phyloP scores from a whole-genome alignment of 2,113 vertebrate species.

The Benitochromis conjunctus region DNA sequence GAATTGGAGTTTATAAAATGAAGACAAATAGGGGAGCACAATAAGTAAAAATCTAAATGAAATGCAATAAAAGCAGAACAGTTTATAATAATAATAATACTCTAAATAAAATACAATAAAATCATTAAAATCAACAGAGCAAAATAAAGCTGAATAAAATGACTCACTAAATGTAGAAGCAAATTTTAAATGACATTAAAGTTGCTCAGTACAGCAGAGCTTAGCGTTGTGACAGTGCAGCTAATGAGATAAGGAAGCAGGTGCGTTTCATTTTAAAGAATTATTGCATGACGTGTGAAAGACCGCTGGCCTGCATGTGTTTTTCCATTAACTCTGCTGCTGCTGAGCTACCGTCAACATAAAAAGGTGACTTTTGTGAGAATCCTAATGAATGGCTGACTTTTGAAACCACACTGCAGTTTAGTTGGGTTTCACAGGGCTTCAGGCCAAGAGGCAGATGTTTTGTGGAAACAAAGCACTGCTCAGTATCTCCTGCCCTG shows the following conservation, averaged over 20 bases:
- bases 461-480: slow-evolving; percentile 61
- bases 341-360: not conserved
- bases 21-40: not conserved
- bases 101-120: not conserved
- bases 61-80: not conserved
- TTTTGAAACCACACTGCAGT: not conserved
- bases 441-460: slow-evolving; percentile 56
- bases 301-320: not conserved
- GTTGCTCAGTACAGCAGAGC: no score
- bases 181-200: no score
- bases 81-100: not conserved
- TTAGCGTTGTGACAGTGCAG: no score
- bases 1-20: not conserved
- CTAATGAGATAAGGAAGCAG: no score
- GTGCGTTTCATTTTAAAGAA: no score
- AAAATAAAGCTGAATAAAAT: not conserved
- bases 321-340: not conserved
- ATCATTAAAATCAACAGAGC: not conserved
- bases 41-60: not conserved
- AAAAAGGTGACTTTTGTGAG: not conserved
- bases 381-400: not conserved
- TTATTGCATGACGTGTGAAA: no score
- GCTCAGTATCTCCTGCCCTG: slow-evolving; percentile 43
- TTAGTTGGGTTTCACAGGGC: not conserved
- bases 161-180: no score